Percentiles rank a stretch among this genome's conserved stretches.
These are phyloP conservation scores for Alouatta palliata DNA, from an alignment of 2,113 vertebrate species.

Conservation along the genomic window DNA sequence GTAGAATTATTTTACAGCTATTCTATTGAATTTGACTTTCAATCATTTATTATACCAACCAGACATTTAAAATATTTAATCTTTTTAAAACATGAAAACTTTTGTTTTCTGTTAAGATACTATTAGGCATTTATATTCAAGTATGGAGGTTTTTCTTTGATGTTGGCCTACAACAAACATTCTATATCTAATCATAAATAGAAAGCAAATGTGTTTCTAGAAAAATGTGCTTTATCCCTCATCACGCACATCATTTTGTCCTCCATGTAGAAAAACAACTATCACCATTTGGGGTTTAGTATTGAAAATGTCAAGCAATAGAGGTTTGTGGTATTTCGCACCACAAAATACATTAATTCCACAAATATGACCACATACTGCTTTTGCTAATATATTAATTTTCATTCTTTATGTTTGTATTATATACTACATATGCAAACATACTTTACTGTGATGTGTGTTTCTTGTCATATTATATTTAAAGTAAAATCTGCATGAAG, in stretches of 20 bases:
- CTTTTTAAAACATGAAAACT: neutral
- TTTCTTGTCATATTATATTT: neutral
- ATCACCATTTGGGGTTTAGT: neutral
- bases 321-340: neutral
- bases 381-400: neutral
- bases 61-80: neutral
- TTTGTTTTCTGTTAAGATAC: neutral
- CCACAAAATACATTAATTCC: neutral
- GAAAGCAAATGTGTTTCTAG: neutral
- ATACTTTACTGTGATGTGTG: neutral
- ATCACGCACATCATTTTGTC: neutral
- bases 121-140: neutral
- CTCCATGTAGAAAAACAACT: neutral
- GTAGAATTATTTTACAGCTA: neutral
- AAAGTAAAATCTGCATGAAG: neutral
- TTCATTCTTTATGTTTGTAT: neutral
- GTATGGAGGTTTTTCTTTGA: neutral
- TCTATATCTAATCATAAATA: neutral
- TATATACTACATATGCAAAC: neutral
- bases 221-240: neutral
- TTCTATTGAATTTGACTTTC: neutral
- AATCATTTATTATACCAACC: neutral
- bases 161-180: neutral
- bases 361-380: neutral
- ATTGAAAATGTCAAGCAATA: neutral